Evolutionary conservation across 1,140 invertebrate species (phyloP).

Genomic region (Pachypsylla venusta): DNA sequence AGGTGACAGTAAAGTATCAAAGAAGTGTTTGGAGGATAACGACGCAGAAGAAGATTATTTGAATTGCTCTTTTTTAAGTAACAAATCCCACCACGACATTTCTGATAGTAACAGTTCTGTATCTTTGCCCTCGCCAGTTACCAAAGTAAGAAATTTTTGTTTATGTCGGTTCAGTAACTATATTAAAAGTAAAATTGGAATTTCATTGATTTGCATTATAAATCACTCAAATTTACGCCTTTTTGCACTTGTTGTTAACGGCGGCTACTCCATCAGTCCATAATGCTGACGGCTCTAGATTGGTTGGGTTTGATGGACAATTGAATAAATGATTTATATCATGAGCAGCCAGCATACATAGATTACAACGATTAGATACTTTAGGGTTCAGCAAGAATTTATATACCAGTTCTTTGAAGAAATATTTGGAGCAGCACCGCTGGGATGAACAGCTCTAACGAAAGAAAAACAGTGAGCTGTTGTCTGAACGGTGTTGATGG

Average conservation of each 20-base stretch:
- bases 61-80: background rate
- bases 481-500: no score
- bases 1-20: background rate
- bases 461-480: no score
- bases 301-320: no score
- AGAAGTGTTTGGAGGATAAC: background rate
- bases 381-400: no score
- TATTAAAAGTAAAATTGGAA: background rate
- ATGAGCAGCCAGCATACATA: no score
- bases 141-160: background rate
- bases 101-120: background rate
- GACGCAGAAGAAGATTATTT: background rate
- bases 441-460: no score
- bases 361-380: no score
- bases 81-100: background rate
- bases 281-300: no score
- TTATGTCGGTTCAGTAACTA: background rate
- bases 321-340: background rate
- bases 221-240: background rate
- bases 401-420: no score
- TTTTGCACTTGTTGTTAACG: background rate
- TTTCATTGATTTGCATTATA: background rate
- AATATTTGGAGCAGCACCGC: no score
- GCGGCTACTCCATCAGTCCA: no score
- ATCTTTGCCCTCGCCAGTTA: background rate